Base-by-base conservation (phyloP, 2,797 vertebrate genomes). In the Pogonophryne albipinna region DNA sequence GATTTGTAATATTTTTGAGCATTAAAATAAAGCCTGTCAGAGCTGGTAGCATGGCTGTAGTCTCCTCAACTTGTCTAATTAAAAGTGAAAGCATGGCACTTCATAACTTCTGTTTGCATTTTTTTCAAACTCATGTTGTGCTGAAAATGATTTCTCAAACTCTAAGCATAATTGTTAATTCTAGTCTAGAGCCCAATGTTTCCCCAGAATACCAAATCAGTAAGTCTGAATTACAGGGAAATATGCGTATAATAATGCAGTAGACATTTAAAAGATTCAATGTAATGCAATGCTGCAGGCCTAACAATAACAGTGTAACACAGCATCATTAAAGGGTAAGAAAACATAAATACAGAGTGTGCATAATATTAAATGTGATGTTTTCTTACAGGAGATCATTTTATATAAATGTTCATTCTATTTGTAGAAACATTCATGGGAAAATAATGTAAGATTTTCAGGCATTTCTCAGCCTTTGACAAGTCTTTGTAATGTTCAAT, bases 171-270 rank as follows among this genome's bases (percentile, higher is more conserved):
- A 46, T 64, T 73, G 56, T 59, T 69, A 27, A 65, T 77, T 64
- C 20, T 64, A 53, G 59, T 74, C 44, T 31, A 17, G 13, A 73
- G 27, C 14, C 42, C 41, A 49, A 14, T 27, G 1, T 42, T 69
- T 69, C 69, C 65, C 59, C 69, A 69, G 55, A 65, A 73, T 55
- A 69, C 70, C 50, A 57, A 56, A 51, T 46, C 55, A 56, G 42
- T 65, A 51, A 10, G 16, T 49, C 52, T 76, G 58, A 76, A 68
- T 68, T 76, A 76, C 58, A 71, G 64, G 73, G 67, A n/a, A 71
- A 59, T 72, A 46, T 66, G 31, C n/a, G 45, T 6, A 17, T 62
- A 47, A 67, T 67, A 63, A 63, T 31, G 57, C 38, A 56, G 51
- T 2, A 61, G 62, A 50, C 9, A 3, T 55, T 27, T 23, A 6